Evolutionary conservation across 2,888 invertebrate species (phyloP).

Genomic region (Gastrophysa polygoni): DNA sequence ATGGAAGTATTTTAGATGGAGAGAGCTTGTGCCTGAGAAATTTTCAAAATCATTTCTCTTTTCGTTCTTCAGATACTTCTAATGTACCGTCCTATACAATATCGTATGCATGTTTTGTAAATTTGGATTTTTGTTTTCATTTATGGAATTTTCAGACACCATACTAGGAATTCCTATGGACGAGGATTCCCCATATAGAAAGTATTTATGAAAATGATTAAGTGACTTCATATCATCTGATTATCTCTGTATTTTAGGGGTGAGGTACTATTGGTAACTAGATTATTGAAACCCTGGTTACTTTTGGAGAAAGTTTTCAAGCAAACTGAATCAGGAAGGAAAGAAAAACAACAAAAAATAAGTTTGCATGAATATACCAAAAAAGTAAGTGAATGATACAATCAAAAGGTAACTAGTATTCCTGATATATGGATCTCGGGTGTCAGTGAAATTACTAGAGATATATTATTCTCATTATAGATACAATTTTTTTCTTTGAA

Average conservation of each 20-base stretch:
- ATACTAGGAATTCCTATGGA: constrained; percentile 61
- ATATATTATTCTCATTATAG: no score
- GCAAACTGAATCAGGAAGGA: constrained; percentile 60
- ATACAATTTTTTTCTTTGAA: no score
- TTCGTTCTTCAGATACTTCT: no score
- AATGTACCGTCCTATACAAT: no score
- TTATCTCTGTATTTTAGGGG: constrained; percentile 55
- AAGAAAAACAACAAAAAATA: constrained; percentile 62
- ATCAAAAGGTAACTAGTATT: no score
- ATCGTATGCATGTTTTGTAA: no score
- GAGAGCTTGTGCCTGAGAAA: no score
- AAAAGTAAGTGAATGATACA: constrained; percentile 44
- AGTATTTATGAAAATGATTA: constrained; percentile 54
- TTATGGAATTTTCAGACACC: constrained; percentile 56
- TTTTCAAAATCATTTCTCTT: no score
- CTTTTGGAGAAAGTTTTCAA: constrained; percentile 63
- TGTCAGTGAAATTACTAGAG: no score
- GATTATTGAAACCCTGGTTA: constrained; percentile 64
- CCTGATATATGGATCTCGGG: no score
- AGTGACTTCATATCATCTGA: background rate
- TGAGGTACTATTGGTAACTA: constrained; percentile 60
- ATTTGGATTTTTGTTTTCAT: no score
- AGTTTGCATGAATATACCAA: constrained; percentile 59
- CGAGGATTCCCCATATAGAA: constrained; percentile 63
- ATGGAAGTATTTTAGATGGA: no score